phyloP scores from a whole-genome alignment of 2,888 invertebrate genomes.

The Candidula unifasciata region DNA sequence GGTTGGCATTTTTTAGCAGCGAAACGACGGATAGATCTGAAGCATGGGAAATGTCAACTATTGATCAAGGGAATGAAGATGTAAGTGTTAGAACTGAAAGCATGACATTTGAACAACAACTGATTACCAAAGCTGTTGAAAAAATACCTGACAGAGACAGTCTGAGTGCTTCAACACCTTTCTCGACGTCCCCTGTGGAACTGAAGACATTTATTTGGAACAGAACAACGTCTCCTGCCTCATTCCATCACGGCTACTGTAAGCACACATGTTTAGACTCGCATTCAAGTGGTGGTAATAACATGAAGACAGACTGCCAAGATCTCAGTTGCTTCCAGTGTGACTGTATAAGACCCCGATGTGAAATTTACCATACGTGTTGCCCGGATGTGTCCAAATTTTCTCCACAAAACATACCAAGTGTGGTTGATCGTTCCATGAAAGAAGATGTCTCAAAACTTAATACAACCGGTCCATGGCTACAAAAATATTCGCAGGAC shows the following conservation, averaged over 20 bases:
- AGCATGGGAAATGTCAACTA: not conserved
- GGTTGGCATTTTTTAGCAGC: not conserved
- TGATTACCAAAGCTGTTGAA: no score
- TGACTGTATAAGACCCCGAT: conserved; percentile 7
- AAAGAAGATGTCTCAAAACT: no score
- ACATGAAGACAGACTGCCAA: not conserved
- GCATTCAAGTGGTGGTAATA: not conserved
- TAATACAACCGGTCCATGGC: no score
- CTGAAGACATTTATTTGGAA: not conserved
- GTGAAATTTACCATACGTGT: conserved; percentile 27
- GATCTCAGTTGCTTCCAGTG: not conserved
- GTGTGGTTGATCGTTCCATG: no score
- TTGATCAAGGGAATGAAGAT: not conserved
- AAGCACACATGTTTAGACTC: not conserved
- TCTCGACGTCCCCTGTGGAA: no score
- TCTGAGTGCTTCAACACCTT: no score
- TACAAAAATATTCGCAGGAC: no score
- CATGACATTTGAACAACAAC: no score
- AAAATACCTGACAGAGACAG: no score
- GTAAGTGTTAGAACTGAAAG: not conserved
- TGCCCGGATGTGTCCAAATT: conserved; percentile 16
- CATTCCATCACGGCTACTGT: conserved; percentile 18
- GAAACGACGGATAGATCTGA: not conserved
- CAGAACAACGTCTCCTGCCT: not conserved
- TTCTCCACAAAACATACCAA: not conserved